These are phyloP conservation scores for Sebastes itinus DNA, from an alignment of 2,797 vertebrate genomes.

Conservation along the genomic window DNA sequence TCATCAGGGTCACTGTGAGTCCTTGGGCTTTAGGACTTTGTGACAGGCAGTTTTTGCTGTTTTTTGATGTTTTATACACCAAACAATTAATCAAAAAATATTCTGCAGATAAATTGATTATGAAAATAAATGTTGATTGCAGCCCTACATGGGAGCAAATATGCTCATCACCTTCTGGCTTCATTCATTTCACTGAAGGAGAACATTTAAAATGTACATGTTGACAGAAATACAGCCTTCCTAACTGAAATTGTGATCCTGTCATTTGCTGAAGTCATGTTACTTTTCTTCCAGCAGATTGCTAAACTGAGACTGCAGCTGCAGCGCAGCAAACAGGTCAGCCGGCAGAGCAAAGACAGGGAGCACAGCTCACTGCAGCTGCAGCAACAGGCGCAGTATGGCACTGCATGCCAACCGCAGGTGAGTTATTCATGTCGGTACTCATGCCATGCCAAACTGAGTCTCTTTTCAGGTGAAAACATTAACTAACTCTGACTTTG, in stretches of 20 bases:
- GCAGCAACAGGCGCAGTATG: conserved; percentile 83
- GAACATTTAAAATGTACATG: background rate
- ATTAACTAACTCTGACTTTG: conserved; percentile 23
- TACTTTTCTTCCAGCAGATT: conserved; percentile 85
- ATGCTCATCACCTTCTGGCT: background rate
- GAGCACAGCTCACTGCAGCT: conserved; percentile 88
- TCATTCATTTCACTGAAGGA: background rate
- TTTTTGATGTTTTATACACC: background rate
- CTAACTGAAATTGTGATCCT: rapidly evolving
- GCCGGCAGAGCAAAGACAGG: conserved; percentile 89
- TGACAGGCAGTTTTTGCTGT: background rate
- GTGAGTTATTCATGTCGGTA: conserved; percentile 70
- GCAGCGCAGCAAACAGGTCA: conserved; percentile 91
- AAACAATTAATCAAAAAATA: background rate
- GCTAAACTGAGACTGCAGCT: conserved; percentile 95
- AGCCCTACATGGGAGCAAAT: background rate
- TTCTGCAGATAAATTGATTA: background rate
- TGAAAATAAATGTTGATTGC: background rate
- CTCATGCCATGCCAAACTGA: background rate
- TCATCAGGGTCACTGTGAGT: too few relatives aligned
- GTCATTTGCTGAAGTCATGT: conserved; percentile 24
- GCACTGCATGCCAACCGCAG: conserved; percentile 85
- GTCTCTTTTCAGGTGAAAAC: conserved; percentile 28
- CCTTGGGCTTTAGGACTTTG: background rate
- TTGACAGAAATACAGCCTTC: background rate